phyloP scores from a whole-genome alignment of 2,888 invertebrate genomes.

The Apomyelois bistriatella region DNA sequence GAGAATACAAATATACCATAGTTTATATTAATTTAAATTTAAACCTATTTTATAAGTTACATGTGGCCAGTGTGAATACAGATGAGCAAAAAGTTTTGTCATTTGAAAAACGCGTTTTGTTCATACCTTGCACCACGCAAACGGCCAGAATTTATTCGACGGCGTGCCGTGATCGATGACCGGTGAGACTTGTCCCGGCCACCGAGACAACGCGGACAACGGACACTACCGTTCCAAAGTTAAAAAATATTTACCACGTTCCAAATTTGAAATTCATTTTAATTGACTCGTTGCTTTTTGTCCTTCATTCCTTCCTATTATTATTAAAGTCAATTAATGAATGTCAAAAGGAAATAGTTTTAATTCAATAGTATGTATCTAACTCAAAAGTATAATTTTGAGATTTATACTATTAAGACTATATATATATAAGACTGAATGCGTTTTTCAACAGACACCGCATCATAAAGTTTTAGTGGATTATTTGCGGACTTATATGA shows the following conservation, averaged over 20 bases:
- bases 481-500: too few relatives aligned
- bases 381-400: too few relatives aligned
- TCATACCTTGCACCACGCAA: constrained; percentile 35
- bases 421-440: too few relatives aligned
- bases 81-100: constrained; percentile 1
- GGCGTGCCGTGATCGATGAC: constrained; percentile 70
- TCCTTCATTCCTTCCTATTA: constrained; percentile 4
- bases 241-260: constrained; percentile 46
- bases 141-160: constrained; percentile 64
- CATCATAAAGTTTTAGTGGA: too few relatives aligned
- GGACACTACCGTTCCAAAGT: constrained; percentile 60
- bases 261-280: constrained; percentile 44
- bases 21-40: too few relatives aligned
- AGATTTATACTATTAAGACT: too few relatives aligned
- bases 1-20: too few relatives aligned
- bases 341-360: background rate
- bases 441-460: too few relatives aligned
- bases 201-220: constrained; percentile 50
- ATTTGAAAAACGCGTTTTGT: constrained; percentile 16
- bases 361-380: too few relatives aligned
- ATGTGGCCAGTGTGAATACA: background rate
- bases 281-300: constrained; percentile 39
- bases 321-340: background rate
- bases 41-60: background rate
- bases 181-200: constrained; percentile 53